Percentiles rank a stretch among this genome's conserved stretches.
Conservation (phyloP, 2,113 vertebrate genomes). For the Probosciger aterrimus region DNA sequence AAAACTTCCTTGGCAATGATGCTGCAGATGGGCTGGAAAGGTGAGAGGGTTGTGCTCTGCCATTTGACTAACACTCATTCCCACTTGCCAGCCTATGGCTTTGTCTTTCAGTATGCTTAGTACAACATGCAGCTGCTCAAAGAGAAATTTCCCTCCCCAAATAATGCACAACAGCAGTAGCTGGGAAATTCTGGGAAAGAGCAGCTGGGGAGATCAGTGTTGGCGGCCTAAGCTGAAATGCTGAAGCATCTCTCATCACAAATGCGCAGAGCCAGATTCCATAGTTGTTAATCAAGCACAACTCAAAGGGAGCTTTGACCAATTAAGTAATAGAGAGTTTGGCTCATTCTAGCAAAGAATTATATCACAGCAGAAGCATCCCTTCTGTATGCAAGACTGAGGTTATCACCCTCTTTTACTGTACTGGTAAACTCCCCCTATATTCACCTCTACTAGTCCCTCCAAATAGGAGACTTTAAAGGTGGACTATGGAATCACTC, state of each 20-base stretch:
- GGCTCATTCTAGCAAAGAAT: not conserved
- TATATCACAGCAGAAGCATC: not conserved
- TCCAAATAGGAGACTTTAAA: not conserved
- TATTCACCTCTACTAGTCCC: not conserved
- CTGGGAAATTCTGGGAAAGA: constrained; percentile 4
- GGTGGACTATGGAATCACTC: not conserved
- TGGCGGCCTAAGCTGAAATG: not conserved
- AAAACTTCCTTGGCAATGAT: not conserved
- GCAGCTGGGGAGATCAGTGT: not conserved
- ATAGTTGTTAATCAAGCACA: not conserved
- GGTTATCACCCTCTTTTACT: not conserved
- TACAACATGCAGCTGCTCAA: not conserved
- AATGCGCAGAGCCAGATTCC: not conserved
- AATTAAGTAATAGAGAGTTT: not conserved
- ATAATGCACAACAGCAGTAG: not conserved
- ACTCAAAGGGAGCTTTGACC: constrained; percentile 1
- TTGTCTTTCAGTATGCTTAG: not conserved
- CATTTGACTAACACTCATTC: not conserved
- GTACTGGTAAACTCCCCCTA: not conserved
- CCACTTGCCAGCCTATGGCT: not conserved
- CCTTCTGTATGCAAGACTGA: not conserved
- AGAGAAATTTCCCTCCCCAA: not conserved
- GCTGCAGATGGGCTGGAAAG: not conserved
- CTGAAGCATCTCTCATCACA: constrained; percentile 20
- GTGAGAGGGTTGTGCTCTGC: not conserved